Evolutionary conservation across 2,797 vertebrate species (phyloP).

Genomic region (Cossypha caffra): DNA sequence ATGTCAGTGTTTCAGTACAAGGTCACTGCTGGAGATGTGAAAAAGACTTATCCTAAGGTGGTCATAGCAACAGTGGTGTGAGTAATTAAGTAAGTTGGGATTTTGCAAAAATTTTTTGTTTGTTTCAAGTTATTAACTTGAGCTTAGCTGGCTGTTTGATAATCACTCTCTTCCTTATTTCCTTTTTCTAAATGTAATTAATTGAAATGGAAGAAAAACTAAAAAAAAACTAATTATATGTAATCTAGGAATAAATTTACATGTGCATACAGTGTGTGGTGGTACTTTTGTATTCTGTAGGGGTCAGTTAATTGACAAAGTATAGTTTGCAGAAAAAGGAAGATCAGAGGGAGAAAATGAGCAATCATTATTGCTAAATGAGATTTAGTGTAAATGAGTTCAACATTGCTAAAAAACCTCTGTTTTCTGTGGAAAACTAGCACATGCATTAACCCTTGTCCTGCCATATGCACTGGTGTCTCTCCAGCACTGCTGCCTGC

Average conservation of each 20-base stretch:
- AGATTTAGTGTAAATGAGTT: background rate
- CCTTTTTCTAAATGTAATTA: background rate
- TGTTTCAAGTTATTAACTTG: background rate
- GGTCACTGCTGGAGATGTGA: background rate
- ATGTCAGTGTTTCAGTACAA: background rate
- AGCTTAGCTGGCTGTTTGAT: background rate
- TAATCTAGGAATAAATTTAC: background rate
- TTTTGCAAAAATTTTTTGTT: background rate
- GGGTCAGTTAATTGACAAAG: background rate
- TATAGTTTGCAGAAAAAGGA: background rate
- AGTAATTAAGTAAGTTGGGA: background rate
- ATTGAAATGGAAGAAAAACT: background rate
- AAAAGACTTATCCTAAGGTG: background rate
- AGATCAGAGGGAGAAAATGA: background rate
- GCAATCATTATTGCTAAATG: background rate
- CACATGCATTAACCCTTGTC: background rate
- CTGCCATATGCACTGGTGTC: background rate
- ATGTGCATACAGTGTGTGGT: background rate
- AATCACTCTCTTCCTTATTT: background rate
- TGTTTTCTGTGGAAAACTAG: background rate
- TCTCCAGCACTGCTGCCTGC: accelerated
- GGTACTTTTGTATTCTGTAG: background rate
- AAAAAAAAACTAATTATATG: background rate
- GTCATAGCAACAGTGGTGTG: background rate
- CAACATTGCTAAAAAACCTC: background rate